phyloP scores from a whole-genome alignment of 2,113 vertebrate species.

The Paraplagusia blochii region DNA sequence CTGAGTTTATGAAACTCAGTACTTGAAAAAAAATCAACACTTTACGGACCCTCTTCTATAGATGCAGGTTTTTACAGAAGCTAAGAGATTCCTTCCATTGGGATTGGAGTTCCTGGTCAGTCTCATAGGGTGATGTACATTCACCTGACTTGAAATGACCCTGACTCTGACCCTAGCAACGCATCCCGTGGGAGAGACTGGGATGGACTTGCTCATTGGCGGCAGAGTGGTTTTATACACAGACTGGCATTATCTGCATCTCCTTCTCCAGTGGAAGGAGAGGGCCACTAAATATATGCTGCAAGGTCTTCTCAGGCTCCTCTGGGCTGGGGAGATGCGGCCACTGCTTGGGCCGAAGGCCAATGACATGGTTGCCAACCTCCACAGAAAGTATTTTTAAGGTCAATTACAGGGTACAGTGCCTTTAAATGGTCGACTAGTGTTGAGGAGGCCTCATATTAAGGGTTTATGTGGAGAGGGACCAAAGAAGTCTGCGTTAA shows the following conservation, averaged over 20 bases:
- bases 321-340: conserved; percentile 67
- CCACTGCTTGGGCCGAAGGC: conserved; percentile 72
- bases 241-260: conserved; percentile 78
- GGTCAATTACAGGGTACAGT: conserved; percentile 84
- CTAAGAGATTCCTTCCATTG: conserved; percentile 7
- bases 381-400: conserved; percentile 83
- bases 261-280: conserved; percentile 75
- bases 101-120: conserved; percentile 8
- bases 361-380: conserved; percentile 79
- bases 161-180: conserved; percentile 55
- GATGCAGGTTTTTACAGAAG: neutral
- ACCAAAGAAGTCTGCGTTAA: conserved; percentile 67
- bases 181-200: conserved; percentile 62
- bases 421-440: conserved; percentile 76
- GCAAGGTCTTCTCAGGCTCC: conserved; percentile 75
- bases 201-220: conserved; percentile 65
- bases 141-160: conserved; percentile 33
- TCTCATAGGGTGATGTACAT: conserved; percentile 26
- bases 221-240: conserved; percentile 72
- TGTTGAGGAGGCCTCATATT: conserved; percentile 78
- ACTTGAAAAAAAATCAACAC: too few relatives aligned
- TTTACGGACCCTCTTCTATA: too few relatives aligned
- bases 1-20: too few relatives aligned
- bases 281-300: conserved; percentile 80
- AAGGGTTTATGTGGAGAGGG: conserved; percentile 80